These are phyloP conservation scores for Nicator chloris DNA, from an alignment of 2,113 vertebrate genomes.

Conservation along the genomic window DNA sequence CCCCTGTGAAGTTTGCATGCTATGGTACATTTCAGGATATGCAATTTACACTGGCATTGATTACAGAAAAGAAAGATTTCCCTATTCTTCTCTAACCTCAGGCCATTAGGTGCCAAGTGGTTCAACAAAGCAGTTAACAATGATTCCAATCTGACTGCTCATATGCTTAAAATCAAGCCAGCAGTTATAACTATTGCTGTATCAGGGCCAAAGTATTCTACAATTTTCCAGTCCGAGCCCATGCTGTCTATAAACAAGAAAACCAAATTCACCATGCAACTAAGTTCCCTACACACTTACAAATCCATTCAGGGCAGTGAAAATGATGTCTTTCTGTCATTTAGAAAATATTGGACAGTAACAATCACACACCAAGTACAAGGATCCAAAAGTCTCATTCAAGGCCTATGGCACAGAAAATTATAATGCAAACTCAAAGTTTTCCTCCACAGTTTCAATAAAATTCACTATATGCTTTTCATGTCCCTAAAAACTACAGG, in stretches of 20 bases:
- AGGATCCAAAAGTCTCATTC: not conserved
- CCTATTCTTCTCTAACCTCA: constrained; percentile 16
- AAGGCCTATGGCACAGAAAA: not conserved
- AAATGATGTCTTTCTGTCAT: not conserved
- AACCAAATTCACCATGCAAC: constrained; percentile 25
- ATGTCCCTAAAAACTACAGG: not conserved
- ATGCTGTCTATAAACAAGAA: not conserved
- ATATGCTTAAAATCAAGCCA: constrained; percentile 9
- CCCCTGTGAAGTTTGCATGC: not conserved
- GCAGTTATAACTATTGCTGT: not conserved
- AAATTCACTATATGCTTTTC: not conserved
- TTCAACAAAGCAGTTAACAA: constrained; percentile 17
- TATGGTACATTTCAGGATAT: not conserved
- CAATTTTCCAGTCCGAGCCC: constrained; percentile 7
- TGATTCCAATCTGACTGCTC: not conserved
- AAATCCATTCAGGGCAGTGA: not conserved
- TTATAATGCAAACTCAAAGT: not conserved
- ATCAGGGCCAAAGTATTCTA: not conserved
- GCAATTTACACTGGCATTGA: not conserved
- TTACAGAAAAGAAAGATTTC: constrained; percentile 11
- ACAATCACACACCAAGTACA: not conserved
- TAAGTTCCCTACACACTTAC: not conserved
- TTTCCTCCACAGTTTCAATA: not conserved
- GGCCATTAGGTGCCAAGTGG: not conserved
- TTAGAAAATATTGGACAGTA: not conserved